Evolutionary conservation across 2,113 vertebrate genomes (phyloP).

Genomic region (Morphnarchus princeps): DNA sequence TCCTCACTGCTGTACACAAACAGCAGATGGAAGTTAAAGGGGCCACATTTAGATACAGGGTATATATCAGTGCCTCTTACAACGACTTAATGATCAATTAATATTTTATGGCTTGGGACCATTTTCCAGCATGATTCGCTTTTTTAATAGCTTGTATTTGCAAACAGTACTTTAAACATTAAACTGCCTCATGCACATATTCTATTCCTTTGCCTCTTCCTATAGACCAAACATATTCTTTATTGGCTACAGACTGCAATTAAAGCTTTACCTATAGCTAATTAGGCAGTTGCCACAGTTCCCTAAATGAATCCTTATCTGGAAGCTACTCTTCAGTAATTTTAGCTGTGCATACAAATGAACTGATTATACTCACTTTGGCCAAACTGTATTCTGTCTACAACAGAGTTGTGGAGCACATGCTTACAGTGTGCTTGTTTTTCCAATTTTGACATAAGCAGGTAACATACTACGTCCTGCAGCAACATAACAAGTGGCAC

Average conservation of each 20-base stretch:
- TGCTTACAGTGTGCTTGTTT: background rate
- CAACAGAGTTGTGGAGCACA: background rate
- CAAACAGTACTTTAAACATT: constrained; percentile 26
- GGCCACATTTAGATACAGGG: background rate
- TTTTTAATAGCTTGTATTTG: constrained; percentile 26
- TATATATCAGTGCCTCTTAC: constrained; percentile 12
- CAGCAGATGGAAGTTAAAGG: background rate
- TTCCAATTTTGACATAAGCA: background rate
- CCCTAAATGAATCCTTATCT: background rate
- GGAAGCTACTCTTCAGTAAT: background rate
- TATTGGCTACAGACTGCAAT: background rate
- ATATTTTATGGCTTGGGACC: constrained; percentile 32
- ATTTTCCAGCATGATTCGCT: background rate
- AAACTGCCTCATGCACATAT: background rate
- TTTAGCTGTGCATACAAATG: constrained; percentile 1
- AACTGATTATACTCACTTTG: background rate
- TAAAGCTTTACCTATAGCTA: constrained; percentile 21
- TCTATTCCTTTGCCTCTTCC: background rate
- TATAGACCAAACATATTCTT: background rate
- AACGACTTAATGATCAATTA: background rate
- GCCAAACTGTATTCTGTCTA: background rate
- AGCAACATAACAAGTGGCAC: background rate
- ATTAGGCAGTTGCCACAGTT: constrained; percentile 2
- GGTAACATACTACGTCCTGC: background rate
- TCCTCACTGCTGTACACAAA: background rate